A percentile compares a stretch with the other conserved stretches of the same genome.
Conservation (phyloP, 2,113 vertebrate species). For the Tapirus terrestris region DNA sequence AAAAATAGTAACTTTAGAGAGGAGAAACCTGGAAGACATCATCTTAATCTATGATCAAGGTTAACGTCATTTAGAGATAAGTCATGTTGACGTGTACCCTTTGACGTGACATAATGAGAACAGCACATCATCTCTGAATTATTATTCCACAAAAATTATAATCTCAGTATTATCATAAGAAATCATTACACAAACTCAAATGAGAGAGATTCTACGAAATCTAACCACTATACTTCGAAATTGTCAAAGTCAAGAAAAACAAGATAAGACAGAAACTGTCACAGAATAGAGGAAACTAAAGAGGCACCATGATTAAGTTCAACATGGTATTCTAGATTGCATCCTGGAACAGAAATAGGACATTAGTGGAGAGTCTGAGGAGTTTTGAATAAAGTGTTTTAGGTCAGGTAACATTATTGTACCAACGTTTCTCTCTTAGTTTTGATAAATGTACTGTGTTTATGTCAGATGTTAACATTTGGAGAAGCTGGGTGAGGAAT, state of each 20-base stretch:
- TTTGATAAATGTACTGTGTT: not conserved
- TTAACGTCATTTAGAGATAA: not conserved
- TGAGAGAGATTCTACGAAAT: not conserved
- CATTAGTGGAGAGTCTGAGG: not conserved
- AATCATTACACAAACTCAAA: not conserved
- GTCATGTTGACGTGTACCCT: not conserved
- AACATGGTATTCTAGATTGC: not conserved
- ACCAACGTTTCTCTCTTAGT: not conserved
- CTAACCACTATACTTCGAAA: not conserved
- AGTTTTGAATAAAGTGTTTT: not conserved
- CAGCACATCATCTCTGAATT: accelerated
- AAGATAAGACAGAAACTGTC: not conserved
- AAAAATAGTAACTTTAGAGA: not conserved
- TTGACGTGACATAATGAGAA: not conserved
- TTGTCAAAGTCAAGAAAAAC: not conserved
- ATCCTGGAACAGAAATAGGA: not conserved
- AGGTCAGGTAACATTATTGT: not conserved
- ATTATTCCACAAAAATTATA: not conserved
- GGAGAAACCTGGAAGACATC: not conserved
- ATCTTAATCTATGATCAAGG: not conserved
- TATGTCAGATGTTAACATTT: not conserved
- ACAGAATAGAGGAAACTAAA: not conserved
- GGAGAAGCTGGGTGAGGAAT: not conserved
- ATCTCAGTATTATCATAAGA: not conserved
- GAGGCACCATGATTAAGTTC: not conserved